Percentiles rank a stretch among this genome's conserved stretches.
phyloP scores from a whole-genome alignment of 2,888 invertebrate species.

The Monochamus alternatus region DNA sequence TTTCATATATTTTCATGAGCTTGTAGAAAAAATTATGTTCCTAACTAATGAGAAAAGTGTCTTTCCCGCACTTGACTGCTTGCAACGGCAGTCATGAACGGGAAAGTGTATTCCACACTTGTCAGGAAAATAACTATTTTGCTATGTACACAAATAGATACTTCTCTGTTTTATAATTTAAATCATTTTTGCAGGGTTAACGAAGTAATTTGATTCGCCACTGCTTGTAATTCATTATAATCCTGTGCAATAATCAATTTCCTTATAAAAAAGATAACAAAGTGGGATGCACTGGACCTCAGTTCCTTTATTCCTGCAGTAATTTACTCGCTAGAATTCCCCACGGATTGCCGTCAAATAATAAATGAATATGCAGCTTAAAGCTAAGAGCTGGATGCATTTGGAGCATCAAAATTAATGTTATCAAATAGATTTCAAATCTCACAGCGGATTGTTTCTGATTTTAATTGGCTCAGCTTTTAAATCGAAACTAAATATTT shows the following conservation, averaged over 20 bases:
- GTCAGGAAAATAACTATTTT: too few species aligned
- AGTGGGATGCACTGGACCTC: neutral
- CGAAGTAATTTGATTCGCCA: neutral
- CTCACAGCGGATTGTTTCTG: neutral
- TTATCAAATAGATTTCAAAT: neutral
- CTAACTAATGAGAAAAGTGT: too few species aligned
- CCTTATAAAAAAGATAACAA: slow-evolving; percentile 7
- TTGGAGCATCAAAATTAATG: slow-evolving; percentile 6
- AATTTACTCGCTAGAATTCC: slow-evolving; percentile 10
- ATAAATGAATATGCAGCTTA: slow-evolving; percentile 43
- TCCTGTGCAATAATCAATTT: neutral
- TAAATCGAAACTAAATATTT: too few species aligned
- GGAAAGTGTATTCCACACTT: too few species aligned
- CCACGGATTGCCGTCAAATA: slow-evolving; percentile 23
- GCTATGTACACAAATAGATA: too few species aligned
- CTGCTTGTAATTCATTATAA: neutral
- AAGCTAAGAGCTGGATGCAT: slow-evolving; percentile 38
- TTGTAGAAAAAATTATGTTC: too few species aligned
- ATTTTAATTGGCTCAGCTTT: neutral
- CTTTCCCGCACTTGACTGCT: too few species aligned
- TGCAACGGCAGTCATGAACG: too few species aligned
- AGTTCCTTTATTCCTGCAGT: neutral
- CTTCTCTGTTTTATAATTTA: too few species aligned
- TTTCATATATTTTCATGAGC: too few species aligned
- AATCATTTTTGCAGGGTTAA: neutral